Evolutionary conservation across 2,888 invertebrate species (phyloP).

Genomic region (Cistogaster globosa): DNA sequence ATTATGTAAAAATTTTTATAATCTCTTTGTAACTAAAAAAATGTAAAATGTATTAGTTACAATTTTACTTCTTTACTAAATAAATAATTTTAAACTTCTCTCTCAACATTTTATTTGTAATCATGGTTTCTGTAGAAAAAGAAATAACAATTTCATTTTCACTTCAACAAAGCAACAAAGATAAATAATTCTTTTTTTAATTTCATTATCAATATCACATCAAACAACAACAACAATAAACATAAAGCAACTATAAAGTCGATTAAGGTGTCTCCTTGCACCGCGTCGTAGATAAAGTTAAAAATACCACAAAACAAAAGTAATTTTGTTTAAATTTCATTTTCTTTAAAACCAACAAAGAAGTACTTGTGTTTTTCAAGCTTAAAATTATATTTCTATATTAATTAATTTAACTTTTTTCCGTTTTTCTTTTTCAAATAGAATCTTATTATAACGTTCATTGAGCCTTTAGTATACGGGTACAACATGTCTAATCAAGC

Average conservation of each 20-base stretch:
- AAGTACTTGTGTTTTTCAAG: background rate
- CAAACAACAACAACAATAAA: constrained; percentile 9
- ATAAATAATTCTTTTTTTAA: constrained; percentile 27
- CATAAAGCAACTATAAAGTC: constrained; percentile 3
- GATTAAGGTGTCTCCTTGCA: constrained; percentile 36
- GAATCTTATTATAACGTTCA: constrained; percentile 12
- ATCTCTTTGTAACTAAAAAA: too few relatives aligned
- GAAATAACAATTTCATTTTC: constrained; percentile 42
- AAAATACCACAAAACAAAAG: constrained; percentile 3
- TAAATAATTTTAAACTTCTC: background rate
- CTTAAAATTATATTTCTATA: too few relatives aligned
- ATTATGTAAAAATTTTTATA: too few relatives aligned
- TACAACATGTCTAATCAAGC: constrained; percentile 77
- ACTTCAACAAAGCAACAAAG: constrained; percentile 44
- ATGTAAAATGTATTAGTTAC: too few relatives aligned
- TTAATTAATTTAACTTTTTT: background rate
- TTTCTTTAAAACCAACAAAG: constrained; percentile 21
- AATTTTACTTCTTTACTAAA: too few relatives aligned
- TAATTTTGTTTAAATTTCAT: constrained; percentile 14
- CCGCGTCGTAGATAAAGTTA: constrained; percentile 15
- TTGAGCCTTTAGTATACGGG: background rate
- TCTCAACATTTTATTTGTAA: constrained; percentile 16
- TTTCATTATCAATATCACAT: constrained; percentile 44
- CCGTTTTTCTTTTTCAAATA: constrained; percentile 13
- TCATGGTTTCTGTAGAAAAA: constrained; percentile 9